Evolutionary conservation across 2,797 vertebrate species (phyloP).

Genomic region (Thunnus albacares): DNA sequence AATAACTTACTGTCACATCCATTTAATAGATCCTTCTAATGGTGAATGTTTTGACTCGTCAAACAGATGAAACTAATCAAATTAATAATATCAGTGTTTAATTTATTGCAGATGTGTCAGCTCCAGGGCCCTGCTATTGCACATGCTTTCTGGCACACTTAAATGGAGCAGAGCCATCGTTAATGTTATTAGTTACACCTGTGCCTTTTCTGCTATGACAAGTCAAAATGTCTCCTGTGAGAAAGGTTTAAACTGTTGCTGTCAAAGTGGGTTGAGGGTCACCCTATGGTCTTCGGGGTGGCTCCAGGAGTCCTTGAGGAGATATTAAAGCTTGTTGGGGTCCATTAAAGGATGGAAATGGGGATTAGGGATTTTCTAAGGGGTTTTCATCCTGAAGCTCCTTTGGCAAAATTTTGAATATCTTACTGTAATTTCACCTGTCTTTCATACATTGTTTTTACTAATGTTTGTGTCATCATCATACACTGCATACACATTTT

Average conservation of each 20-base stretch:
- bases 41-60: conserved; percentile 18
- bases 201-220: not conserved
- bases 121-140: not conserved
- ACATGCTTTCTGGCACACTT: not conserved
- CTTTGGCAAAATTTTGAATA: not conserved
- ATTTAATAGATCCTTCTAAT: not conserved
- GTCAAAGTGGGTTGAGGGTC: not conserved
- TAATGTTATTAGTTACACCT: conserved; percentile 10
- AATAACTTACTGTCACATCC: not conserved
- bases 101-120: conserved; percentile 27
- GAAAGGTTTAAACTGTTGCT: not conserved
- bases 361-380: not conserved
- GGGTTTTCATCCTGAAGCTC: not conserved
- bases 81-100: conserved; percentile 9
- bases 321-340: too few relatives aligned
- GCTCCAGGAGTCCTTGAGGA: not conserved
- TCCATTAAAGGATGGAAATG: not conserved
- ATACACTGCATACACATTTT: not conserved
- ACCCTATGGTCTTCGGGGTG: not conserved
- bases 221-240: not conserved
- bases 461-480: not conserved
- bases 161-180: not conserved
- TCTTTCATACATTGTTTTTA: not conserved
- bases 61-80: conserved; percentile 24
- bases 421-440: not conserved